A percentile compares a stretch with the other conserved stretches of the same genome.
Conservation (phyloP, 2,113 vertebrate genomes). For the Struthidea cinerea region DNA sequence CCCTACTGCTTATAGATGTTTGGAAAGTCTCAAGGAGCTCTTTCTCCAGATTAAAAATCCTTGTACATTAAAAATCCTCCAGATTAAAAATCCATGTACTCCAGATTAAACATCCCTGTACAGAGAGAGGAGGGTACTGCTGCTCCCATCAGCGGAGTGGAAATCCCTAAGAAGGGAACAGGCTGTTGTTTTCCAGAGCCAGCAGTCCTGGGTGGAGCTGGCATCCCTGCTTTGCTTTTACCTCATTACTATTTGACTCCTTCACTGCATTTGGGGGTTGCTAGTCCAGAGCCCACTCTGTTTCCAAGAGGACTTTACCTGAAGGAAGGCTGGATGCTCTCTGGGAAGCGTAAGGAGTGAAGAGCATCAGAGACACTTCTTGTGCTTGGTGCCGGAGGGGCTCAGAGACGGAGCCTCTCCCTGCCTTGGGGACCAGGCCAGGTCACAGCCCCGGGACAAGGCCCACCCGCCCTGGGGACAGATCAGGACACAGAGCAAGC, state of each 20-base stretch:
- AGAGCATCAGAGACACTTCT: not conserved
- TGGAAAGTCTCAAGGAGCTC: not conserved
- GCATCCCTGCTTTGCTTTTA: not conserved
- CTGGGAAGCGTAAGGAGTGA: not conserved
- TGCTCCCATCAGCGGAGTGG: not conserved
- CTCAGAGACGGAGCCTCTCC: not conserved
- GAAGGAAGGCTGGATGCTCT: not conserved
- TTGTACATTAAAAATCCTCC: no score
- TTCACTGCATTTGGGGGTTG: not conserved
- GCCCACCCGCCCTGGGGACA: rapidly evolving
- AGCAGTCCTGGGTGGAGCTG: not conserved
- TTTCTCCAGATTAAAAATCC: not conserved
- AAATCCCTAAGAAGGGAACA: not conserved
- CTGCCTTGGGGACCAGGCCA: no score
- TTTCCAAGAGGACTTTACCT: not conserved
- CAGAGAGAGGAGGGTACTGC: not conserved
- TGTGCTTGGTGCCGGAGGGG: not conserved
- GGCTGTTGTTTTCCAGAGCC: not conserved
- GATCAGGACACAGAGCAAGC: not conserved
- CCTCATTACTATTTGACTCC: rapidly evolving
- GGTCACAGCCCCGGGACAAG: not conserved
- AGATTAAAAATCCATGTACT: not conserved
- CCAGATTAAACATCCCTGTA: not conserved
- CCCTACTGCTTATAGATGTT: not conserved
- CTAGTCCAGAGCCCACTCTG: rapidly evolving